These are phyloP conservation scores for Masnerella sp. DNA, from an alignment of 2,888 invertebrate genomes.

Conservation along the genomic window DNA sequence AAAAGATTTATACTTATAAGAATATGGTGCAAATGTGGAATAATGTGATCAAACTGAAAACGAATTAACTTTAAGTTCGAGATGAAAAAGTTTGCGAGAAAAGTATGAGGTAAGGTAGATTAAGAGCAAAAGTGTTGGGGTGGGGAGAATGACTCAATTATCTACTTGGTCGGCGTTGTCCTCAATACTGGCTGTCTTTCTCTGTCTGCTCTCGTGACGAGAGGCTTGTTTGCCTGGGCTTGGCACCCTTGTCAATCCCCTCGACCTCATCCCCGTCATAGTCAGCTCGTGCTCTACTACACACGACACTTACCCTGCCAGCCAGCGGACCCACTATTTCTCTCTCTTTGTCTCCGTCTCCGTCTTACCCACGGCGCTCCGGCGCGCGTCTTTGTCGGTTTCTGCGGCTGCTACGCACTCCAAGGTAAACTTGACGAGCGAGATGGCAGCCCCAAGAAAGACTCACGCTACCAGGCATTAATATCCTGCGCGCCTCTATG, in stretches of 20 bases:
- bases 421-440: conserved; percentile 35
- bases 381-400: conserved; percentile 22
- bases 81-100: too few species aligned
- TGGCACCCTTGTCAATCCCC: conserved; percentile 58
- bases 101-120: conserved; percentile 11
- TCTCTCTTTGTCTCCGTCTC: conserved; percentile 19
- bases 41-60: too few species aligned
- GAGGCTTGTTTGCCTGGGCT: conserved; percentile 61
- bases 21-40: too few species aligned
- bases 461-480: conserved; percentile 22
- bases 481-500: conserved; percentile 22
- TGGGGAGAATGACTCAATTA: conserved; percentile 56
- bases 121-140: conserved; percentile 33
- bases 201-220: conserved; percentile 50
- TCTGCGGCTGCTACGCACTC: conserved; percentile 28
- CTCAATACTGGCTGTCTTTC: conserved; percentile 49
- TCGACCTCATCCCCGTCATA: conserved; percentile 47
- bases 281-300: conserved; percentile 50
- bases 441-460: conserved; percentile 38
- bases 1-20: too few species aligned
- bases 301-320: conserved; percentile 52
- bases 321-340: conserved; percentile 28
- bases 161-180: conserved; percentile 43
- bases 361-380: neutral
- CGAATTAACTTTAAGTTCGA: too few species aligned